phyloP scores from a whole-genome alignment of 1,140 invertebrate species.

The Metaphire vulgaris region DNA sequence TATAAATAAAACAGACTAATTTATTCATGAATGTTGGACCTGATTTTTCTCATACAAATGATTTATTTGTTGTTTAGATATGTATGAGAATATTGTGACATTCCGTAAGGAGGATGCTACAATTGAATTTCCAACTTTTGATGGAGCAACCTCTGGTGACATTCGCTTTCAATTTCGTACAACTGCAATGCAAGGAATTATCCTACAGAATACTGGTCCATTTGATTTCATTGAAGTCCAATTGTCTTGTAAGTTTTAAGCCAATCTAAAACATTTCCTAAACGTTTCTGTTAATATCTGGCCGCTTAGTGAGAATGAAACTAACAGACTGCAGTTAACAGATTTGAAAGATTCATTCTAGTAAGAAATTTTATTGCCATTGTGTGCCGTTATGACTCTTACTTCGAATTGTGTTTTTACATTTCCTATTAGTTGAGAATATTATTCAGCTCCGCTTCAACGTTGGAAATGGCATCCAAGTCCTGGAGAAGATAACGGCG shows the following conservation, averaged over 20 bases:
- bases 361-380: too few species aligned
- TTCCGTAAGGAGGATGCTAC: constrained; percentile 85
- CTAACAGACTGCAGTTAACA: too few species aligned
- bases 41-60: too few species aligned
- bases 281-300: too few species aligned
- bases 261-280: too few species aligned
- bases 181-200: constrained; percentile 75
- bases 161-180: constrained; percentile 97
- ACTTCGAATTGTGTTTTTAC: too few species aligned
- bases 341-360: too few species aligned
- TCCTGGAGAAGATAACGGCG: constrained; percentile 73
- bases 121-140: constrained; percentile 77
- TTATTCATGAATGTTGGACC: too few species aligned
- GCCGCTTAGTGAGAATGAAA: too few species aligned
- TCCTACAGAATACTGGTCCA: constrained; percentile 81
- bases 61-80: constrained; percentile 61
- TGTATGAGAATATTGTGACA: constrained; percentile 90
- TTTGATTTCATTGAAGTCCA: constrained; percentile 48
- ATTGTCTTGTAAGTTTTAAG: constrained; percentile 30
- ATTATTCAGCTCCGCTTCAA: constrained; percentile 86
- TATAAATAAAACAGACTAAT: too few species aligned
- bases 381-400: too few species aligned
- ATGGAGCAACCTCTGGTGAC: constrained; percentile 89
- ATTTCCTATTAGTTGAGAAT: constrained; percentile 60
- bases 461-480: constrained; percentile 76